Evolutionary conservation across 1,140 invertebrate genomes (phyloP), one percentile per base, ranked within the genome.

Genomic region (Homalodisca vitripennis): DNA sequence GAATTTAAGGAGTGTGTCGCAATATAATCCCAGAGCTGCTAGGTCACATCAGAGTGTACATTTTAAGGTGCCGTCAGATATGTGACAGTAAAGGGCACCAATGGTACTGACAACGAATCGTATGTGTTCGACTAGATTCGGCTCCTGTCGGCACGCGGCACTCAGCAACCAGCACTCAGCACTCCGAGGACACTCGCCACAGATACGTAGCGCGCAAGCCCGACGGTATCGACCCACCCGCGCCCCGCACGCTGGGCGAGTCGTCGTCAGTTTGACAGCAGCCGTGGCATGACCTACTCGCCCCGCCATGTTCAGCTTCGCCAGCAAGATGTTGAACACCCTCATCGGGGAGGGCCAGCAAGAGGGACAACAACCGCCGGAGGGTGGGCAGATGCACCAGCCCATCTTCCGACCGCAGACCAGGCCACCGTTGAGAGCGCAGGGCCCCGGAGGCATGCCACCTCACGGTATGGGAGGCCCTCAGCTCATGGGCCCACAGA

Each of bases 311-410:
- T 79, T 81, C 71, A 80, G 77, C 72, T 81, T 81, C 71, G 80
- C 80, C 6, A 80, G 76, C 71, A 81, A 81, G 71, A 80, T 81
- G 78, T 74, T 81, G 67, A 81, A 81, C 71, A 79, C 78, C 73
- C 78, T 81, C 17, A 80, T 81, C 71, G 79, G 80, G 62, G 77
- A 76, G 48, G 79, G 76, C 31, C 77, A 81, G 48, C 67, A 73
- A 34, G 72, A 74, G 31, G 73, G n/a, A 48, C 67, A 68, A 60
- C 66, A 72, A 14, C 67, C 72, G 31, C 57, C 69, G 27, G 73
- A 70, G 53, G 70, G 67, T 29, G 68, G 65, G 31, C 67, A 69
- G 29, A 63, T 68, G n/a, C 68, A 69, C 34, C 72, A 70, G 20
- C 70, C 34, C 30, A 67, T 32, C 53, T 71, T 71, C 20, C 64